Evolutionary conservation across 2,797 vertebrate species (phyloP).

Genomic region (Mormyrus hasselquistii): DNA sequence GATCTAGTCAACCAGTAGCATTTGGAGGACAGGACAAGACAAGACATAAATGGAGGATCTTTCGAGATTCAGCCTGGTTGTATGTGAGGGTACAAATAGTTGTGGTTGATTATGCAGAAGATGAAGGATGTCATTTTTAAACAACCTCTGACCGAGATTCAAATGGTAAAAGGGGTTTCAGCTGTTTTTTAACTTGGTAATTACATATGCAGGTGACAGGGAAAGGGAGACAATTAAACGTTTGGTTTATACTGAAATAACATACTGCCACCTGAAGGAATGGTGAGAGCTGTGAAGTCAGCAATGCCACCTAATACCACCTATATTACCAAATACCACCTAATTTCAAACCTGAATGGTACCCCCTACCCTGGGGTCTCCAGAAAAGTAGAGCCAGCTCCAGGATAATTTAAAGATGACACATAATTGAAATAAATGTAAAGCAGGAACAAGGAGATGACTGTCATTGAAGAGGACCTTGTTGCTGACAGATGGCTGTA

Average conservation of each 20-base stretch:
- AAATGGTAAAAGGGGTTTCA: background rate
- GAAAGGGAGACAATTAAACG: background rate
- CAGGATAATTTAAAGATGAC: conserved; percentile 20
- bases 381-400: background rate
- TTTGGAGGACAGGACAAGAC: background rate
- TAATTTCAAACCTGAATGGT: conserved; percentile 32
- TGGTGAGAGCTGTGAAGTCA: background rate
- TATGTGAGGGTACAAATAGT: background rate
- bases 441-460: conserved; percentile 24
- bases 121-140: background rate
- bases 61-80: background rate
- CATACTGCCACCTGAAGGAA: background rate
- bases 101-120: background rate
- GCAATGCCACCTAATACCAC: background rate
- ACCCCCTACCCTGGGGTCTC: background rate
- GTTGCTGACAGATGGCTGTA: conserved; percentile 52
- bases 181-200: background rate
- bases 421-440: conserved; percentile 21
- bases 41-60: background rate
- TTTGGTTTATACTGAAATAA: background rate
- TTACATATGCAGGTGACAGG: background rate
- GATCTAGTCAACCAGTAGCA: background rate
- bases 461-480: conserved; percentile 37
- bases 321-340: background rate
- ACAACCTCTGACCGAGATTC: background rate